Evolutionary conservation across 2,113 vertebrate genomes (phyloP).

Genomic region (Peromyscus leucopus): DNA sequence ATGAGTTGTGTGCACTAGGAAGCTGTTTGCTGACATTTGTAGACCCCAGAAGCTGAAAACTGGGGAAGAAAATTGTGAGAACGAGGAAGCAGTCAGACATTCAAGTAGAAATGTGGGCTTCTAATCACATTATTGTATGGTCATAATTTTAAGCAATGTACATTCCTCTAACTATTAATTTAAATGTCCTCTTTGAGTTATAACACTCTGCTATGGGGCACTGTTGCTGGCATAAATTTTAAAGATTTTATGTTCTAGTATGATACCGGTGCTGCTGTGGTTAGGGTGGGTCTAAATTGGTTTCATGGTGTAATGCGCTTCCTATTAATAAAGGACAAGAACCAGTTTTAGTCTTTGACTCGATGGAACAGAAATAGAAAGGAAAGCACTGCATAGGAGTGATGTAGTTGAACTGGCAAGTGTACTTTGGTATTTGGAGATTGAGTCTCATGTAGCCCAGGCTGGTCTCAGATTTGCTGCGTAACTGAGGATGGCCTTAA

Average conservation of each 20-base stretch:
- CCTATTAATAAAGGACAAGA: conserved; percentile 46
- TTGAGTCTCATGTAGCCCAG: background rate
- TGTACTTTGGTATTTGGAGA: background rate
- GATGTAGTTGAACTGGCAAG: background rate
- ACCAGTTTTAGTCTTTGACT: conserved; percentile 56
- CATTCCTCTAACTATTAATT: conserved; percentile 7
- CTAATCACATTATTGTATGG: background rate
- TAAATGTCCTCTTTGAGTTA: background rate
- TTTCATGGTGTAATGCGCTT: conserved; percentile 22
- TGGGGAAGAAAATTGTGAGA: background rate
- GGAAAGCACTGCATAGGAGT: conserved; percentile 20
- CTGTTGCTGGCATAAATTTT: background rate
- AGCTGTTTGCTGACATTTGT: background rate
- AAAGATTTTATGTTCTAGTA: background rate
- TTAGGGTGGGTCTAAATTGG: conserved; percentile 58
- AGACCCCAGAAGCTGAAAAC: background rate
- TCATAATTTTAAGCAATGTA: background rate
- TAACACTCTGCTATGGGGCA: background rate
- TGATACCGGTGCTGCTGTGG: background rate
- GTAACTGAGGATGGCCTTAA: background rate
- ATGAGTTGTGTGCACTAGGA: background rate
- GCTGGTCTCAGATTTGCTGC: background rate
- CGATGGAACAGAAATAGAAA: conserved; percentile 45
- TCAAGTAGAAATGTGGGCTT: background rate
- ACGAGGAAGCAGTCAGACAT: background rate